Percentiles rank a stretch among this genome's conserved stretches.
Evolutionary conservation across 2,797 vertebrate species (phyloP).

Genomic region (Morelia viridis): DNA sequence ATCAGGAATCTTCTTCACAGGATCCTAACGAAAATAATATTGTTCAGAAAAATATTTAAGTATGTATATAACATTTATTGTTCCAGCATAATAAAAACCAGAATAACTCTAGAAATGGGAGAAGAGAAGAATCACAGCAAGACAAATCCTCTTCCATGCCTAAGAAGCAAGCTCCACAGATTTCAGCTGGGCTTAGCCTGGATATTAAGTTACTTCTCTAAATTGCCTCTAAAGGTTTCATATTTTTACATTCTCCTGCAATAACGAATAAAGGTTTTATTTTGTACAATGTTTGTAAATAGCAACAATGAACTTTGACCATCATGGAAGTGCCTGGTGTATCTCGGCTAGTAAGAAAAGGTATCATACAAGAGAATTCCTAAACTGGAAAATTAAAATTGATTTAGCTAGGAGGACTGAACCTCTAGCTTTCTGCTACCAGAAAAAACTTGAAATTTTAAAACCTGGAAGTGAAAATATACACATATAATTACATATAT

Average conservation of each 20-base stretch:
- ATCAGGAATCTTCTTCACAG: slow-evolving; percentile 93
- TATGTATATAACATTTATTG: background rate
- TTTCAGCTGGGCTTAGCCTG: background rate
- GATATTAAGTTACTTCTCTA: background rate
- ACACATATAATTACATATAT: slow-evolving; percentile 45
- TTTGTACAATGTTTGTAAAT: too few relatives aligned
- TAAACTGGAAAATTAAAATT: background rate
- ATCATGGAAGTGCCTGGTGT: too few relatives aligned
- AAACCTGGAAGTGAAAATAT: background rate
- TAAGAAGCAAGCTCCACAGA: background rate
- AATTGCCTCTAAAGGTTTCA: too few relatives aligned
- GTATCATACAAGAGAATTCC: background rate
- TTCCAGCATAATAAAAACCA: background rate
- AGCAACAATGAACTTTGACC: too few relatives aligned
- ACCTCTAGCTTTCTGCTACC: slow-evolving; percentile 47
- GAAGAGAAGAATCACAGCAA: background rate
- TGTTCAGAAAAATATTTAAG: background rate
- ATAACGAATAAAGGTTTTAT: too few relatives aligned
- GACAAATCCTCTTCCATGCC: background rate
- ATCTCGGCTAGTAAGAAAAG: too few relatives aligned
- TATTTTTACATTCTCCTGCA: too few relatives aligned
- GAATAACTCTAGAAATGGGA: background rate
- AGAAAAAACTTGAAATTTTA: slow-evolving; percentile 41
- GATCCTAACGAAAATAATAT: slow-evolving; percentile 75
- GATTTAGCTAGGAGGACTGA: slow-evolving; percentile 30